Percentiles rank a stretch among this genome's conserved stretches.
These are phyloP conservation scores for Notolepis coatsorum DNA, from an alignment of 2,797 vertebrate genomes.

Conservation along the genomic window DNA sequence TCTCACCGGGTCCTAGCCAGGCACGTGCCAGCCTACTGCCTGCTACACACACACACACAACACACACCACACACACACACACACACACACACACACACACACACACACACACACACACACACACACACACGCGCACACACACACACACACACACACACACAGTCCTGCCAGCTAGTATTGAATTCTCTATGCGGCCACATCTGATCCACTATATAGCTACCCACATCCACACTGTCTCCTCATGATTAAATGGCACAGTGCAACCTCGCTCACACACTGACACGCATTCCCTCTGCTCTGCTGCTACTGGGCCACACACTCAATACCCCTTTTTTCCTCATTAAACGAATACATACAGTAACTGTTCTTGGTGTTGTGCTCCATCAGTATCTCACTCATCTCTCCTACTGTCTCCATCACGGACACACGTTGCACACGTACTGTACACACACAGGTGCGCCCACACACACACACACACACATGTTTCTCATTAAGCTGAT, in stretches of 20 bases:
- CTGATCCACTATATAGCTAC: conserved; percentile 47
- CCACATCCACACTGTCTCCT: conserved; percentile 48
- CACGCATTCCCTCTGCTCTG: conserved; percentile 11
- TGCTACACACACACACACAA: conserved; percentile 22
- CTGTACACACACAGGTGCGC: not conserved
- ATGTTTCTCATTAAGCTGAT: too few relatives aligned
- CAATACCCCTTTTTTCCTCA: too few relatives aligned
- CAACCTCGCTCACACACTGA: conserved; percentile 21
- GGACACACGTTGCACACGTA: not conserved
- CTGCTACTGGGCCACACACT: not conserved
- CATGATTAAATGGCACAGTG: conserved; percentile 40
- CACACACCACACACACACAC: conserved; percentile 14
- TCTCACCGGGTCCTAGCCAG: conserved; percentile 24
- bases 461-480: not conserved
- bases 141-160: not conserved
- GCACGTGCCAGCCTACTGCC: conserved; percentile 32
- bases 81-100: not conserved
- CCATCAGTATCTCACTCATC: too few relatives aligned
- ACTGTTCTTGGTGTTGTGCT: too few relatives aligned
- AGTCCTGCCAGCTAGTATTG: conserved; percentile 28
- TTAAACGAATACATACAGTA: too few relatives aligned
- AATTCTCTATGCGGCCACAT: conserved; percentile 43
- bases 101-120: not conserved
- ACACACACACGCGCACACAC: not conserved
- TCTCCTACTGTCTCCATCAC: not conserved